Conservation (phyloP, 2,797 vertebrate species). For the Helostoma temminkii region DNA sequence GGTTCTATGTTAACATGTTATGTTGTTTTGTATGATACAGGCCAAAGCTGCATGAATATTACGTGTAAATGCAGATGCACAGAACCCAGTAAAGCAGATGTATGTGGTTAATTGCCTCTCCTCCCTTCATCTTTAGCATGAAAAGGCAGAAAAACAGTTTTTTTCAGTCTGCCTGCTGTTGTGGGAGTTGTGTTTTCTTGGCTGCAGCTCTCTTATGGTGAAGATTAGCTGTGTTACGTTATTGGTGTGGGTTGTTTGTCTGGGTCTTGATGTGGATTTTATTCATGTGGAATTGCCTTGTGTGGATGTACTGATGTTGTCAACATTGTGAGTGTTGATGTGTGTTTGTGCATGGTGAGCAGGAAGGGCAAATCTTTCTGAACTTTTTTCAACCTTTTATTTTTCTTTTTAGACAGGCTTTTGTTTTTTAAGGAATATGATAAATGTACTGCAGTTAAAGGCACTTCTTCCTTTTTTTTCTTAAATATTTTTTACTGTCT, state of each 20-base stretch:
- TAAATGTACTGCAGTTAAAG: too few species aligned
- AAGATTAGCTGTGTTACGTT: constrained; percentile 69
- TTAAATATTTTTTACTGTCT: background rate
- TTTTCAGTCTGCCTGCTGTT: constrained; percentile 53
- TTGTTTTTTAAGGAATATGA: background rate
- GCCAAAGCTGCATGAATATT: constrained; percentile 13
- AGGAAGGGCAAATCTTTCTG: constrained; percentile 47
- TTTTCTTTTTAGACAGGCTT: background rate
- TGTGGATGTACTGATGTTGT: constrained; percentile 9
- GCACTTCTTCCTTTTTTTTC: too few species aligned
- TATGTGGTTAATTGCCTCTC: constrained; percentile 25
- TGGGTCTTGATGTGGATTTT: constrained; percentile 70
- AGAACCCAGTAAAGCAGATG: constrained; percentile 23
- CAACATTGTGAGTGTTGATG: constrained; percentile 10
- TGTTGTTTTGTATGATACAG: constrained; percentile 44
- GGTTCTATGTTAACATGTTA: constrained; percentile 66
- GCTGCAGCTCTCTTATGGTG: constrained; percentile 40
- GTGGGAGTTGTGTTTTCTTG: constrained; percentile 53
- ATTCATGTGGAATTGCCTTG: constrained; percentile 52
- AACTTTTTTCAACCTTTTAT: constrained; percentile 31
- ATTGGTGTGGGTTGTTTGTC: constrained; percentile 66
- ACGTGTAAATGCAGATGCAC: constrained; percentile 15
- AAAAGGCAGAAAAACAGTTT: constrained; percentile 34
- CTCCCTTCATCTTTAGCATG: constrained; percentile 25
- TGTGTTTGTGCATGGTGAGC: constrained; percentile 22